Evolutionary conservation across 2,888 invertebrate species (phyloP), one percentile per base, ranked within the genome.

Genomic region (Andrena chrysosceles): DNA sequence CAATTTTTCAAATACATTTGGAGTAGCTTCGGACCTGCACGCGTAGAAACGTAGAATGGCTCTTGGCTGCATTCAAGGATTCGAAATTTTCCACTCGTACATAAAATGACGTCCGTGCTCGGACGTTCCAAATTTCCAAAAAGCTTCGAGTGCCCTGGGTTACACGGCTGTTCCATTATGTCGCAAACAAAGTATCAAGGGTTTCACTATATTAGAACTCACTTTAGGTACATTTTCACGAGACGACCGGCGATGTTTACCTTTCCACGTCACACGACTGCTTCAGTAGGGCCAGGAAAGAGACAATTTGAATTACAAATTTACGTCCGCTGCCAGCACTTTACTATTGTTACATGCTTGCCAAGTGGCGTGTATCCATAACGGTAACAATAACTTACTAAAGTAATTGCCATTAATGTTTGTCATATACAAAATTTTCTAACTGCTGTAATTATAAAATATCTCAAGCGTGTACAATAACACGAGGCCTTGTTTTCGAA

Each of bases 231-330:
- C 63, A 64, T 74, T 73, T 64, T 67, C 68, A 60, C 59, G 68
- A 26, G 35, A 23, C 49, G 29, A 16, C 63, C 64, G 26, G 13
- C 23, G 52, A 59, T 81, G 81, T 81, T 81, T 81, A 81, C 74
- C 74, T 74, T 81, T 66, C 74, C 31, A 66, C 54, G 81, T 52
- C 81, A 74, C 73, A 35, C 81, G 67, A 52, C 71, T 68, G 35
- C 63, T 54, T 56, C 26, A 31, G 59, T 69, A n/a, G 33, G 56
- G 13, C 29, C 54, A 52, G 49, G 74, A 74, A 80, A 69, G 81
- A 69, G 74, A 68, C 73, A 60, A 81, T 81, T 81, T 81, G 81
- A 80, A 81, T 81, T 69, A 81, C 81, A 81, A 81, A 81, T 81
- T 80, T 29, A 60, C 59, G 59, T 66, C 64, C 81, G 48, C 81